phyloP scores from a whole-genome alignment of 1,140 invertebrate species.

The Drosophila cardini region DNA sequence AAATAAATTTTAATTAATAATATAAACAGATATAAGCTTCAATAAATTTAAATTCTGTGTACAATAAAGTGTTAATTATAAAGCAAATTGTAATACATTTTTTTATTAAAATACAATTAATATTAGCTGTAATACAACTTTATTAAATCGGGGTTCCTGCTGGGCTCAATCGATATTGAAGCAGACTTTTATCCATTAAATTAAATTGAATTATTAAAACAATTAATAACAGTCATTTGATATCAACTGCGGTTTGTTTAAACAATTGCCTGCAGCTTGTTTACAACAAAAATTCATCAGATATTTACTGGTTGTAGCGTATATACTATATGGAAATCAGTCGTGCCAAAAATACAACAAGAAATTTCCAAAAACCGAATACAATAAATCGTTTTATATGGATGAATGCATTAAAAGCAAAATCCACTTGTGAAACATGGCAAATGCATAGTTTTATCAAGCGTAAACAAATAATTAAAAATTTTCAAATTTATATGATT shows the following conservation, averaged over 20 bases:
- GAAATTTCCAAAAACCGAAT: background rate
- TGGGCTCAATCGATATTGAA: constrained; percentile 18
- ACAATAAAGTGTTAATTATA: too few species aligned
- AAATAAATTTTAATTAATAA: too few species aligned
- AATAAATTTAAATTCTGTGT: too few species aligned
- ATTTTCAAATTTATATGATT: background rate
- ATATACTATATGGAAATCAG: constrained; percentile 46
- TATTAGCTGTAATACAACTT: background rate
- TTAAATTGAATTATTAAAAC: background rate
- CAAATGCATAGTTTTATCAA: constrained; percentile 24
- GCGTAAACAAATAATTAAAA: constrained; percentile 6
- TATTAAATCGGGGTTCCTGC: background rate
- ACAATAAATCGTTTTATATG: constrained; percentile 8
- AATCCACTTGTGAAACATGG: constrained; percentile 18
- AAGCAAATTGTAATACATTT: too few species aligned
- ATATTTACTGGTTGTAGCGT: constrained; percentile 27
- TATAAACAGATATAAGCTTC: too few species aligned
- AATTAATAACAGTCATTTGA: background rate
- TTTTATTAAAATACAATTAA: background rate
- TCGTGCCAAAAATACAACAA: constrained; percentile 12
- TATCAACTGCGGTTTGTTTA: background rate
- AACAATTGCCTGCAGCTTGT: too few species aligned
- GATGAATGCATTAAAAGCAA: constrained; percentile 4
- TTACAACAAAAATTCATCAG: constrained; percentile 5
- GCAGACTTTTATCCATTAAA: constrained; percentile 2